Conservation (phyloP, 2,113 vertebrate species). For the Eudyptes chrysolophus region DNA sequence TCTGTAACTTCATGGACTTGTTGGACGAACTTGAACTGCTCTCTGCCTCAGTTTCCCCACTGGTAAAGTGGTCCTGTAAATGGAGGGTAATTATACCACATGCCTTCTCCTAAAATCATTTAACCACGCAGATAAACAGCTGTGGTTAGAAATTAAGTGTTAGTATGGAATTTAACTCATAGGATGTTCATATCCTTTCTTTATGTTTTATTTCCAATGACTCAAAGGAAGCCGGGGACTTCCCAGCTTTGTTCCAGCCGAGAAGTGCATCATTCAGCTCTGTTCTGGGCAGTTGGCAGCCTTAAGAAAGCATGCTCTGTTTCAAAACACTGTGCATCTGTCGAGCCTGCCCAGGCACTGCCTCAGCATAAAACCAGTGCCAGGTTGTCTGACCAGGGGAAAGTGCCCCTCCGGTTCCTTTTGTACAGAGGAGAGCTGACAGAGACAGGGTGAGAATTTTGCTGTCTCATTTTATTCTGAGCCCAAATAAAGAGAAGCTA, state of each 20-base stretch:
- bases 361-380: conserved; percentile 11
- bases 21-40: not conserved
- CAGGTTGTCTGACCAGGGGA: conserved; percentile 8
- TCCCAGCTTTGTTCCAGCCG: not conserved
- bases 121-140: not conserved
- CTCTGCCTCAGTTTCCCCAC: not conserved
- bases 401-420: not conserved
- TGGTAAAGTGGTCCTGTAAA: not conserved
- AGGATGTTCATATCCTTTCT: not conserved
- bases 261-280: conserved; percentile 19
- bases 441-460: not conserved
- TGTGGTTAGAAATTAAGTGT: not conserved
- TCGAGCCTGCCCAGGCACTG: conserved; percentile 12
- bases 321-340: conserved; percentile 35
- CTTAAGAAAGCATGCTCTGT: conserved; percentile 55
- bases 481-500: not conserved
- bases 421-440: not conserved
- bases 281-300: conserved; percentile 14
- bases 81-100: not conserved
- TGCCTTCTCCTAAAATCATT: not conserved
- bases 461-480: not conserved
- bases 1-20: not conserved
- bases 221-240: not conserved
- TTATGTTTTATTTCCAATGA: not conserved
- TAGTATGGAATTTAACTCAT: not conserved